phyloP scores from a whole-genome alignment of 2,888 invertebrate genomes.

The Gymnosoma rotundatum region DNA sequence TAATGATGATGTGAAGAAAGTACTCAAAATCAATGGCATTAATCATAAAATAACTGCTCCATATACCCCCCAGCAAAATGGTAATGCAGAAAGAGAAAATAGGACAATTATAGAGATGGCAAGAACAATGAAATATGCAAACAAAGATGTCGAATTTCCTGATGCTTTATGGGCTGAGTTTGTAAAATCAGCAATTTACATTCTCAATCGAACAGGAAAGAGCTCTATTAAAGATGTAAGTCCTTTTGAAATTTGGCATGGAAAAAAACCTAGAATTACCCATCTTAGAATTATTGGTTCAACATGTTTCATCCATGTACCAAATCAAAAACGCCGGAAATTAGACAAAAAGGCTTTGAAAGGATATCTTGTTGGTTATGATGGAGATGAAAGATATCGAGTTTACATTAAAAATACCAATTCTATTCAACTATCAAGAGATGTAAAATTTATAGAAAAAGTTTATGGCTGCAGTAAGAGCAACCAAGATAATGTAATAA shows the following conservation, averaged over 20 bases:
- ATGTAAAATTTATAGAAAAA: conserved; percentile 20
- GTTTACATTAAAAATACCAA: not conserved
- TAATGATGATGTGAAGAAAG: not conserved
- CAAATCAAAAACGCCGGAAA: too few species aligned
- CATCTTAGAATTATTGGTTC: conserved; percentile 55
- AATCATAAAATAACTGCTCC: conserved; percentile 14
- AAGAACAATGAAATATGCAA: conserved; percentile 36
- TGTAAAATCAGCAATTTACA: conserved; percentile 38
- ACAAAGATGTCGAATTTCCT: conserved; percentile 52
- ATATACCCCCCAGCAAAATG: not conserved
- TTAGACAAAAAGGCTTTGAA: too few species aligned
- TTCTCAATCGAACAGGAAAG: conserved; percentile 49
- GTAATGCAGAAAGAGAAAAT: not conserved
- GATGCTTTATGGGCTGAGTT: conserved; percentile 48
- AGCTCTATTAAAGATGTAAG: conserved; percentile 34
- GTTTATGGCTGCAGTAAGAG: not conserved
- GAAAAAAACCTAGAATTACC: conserved; percentile 37
- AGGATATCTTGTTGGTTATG: conserved; percentile 13
- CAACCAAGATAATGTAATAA: not conserved
- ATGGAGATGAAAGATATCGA: conserved; percentile 9
- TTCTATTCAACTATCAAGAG: not conserved
- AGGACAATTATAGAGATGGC: conserved; percentile 37
- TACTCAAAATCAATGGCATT: not conserved
- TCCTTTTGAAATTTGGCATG: conserved; percentile 58
- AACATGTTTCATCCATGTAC: too few species aligned